Base-by-base conservation (phyloP, 2,797 vertebrate species). In the Tokudaia muenninki region DNA sequence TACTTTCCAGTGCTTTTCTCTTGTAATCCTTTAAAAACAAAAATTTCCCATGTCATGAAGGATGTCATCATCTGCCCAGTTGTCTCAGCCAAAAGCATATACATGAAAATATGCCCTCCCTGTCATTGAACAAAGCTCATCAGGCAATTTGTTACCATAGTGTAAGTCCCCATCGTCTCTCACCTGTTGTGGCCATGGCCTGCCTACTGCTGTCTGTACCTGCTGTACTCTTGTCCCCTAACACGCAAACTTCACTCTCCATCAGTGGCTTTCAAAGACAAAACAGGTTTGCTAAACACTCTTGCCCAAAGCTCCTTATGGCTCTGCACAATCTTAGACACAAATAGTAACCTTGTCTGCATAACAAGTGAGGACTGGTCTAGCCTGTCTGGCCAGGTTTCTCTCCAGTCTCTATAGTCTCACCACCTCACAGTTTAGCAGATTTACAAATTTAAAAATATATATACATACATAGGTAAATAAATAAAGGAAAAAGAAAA, bases 61-160 rank as follows among this genome's bases (percentile, higher is more conserved):
- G 67, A 41, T 17, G 81, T 55, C n/a, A 75, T 13, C 41, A 83
- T 14, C 29, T 75, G 41, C 50, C 63, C 24, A 16, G 47, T 2
- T 94, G 79, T 94, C 29, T 24, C 82, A 91, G 16, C 57, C 44
- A 52, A 93, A 95, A 59, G 29, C 65, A 17, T 29, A 14, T n/a
- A 59, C 78, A 77, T 21, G 72, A 61, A 44, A 41, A 44, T 0
- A 1, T 13, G 5, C 11, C 22, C 24, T 55, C 29, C 37, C 37
- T 22, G 29, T 17, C 29, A n/a, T 12, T 59, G 13, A 70, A 47
- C 13, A 47, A 59, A 57, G 19, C n/a, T 59, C 11, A 3, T 34
- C 3, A 3, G 21, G 37, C 70, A 41, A 61, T 31, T 29, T 61
- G 37, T 55, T 29, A 19, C 21, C 8, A n/a, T 21, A 17, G 26